These are phyloP conservation scores for Sardina pilchardus DNA, from an alignment of 2,113 vertebrate species.

Conservation along the genomic window DNA sequence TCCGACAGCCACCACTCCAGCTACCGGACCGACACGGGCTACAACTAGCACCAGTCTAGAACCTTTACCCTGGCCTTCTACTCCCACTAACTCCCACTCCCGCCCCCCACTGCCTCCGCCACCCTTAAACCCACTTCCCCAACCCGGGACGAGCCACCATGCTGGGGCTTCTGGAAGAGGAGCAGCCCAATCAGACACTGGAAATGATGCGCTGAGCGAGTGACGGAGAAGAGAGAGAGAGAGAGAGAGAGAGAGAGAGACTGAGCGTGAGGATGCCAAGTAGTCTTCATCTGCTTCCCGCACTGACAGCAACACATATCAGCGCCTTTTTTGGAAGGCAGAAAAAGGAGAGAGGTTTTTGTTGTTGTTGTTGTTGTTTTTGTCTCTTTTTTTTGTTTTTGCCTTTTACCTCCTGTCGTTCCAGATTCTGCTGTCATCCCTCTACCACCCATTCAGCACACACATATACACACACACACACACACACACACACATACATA, in stretches of 20 bases:
- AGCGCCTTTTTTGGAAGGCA: conserved; percentile 26
- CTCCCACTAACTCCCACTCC: not conserved
- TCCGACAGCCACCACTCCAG: conserved; percentile 89
- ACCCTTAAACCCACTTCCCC: not conserved
- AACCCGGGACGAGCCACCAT: conserved; percentile 23
- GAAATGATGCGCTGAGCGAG: conserved; percentile 22
- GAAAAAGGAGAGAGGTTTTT: not conserved
- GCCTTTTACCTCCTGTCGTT: conserved; percentile 15
- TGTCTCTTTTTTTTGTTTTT: conserved; percentile 27
- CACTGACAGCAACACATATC: conserved; percentile 31
- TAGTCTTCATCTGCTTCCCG: conserved; percentile 30
- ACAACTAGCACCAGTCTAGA: conserved; percentile 69
- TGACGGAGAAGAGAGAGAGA: conserved; percentile 11
- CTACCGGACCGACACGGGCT: conserved; percentile 91
- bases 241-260: conserved; percentile 20
- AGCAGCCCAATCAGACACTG: conserved; percentile 21
- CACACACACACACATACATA: not conserved
- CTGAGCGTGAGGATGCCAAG: conserved; percentile 17
- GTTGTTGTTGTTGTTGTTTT: conserved; percentile 16
- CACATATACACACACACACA: not conserved
- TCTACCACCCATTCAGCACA: not conserved
- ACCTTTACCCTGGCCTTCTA: not conserved
- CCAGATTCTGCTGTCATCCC: conserved; percentile 29
- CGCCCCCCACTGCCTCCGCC: not conserved
- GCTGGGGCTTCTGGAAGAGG: conserved; percentile 31